Conservation (phyloP, 2,797 vertebrate genomes). For the Loris lydekkerianus region DNA sequence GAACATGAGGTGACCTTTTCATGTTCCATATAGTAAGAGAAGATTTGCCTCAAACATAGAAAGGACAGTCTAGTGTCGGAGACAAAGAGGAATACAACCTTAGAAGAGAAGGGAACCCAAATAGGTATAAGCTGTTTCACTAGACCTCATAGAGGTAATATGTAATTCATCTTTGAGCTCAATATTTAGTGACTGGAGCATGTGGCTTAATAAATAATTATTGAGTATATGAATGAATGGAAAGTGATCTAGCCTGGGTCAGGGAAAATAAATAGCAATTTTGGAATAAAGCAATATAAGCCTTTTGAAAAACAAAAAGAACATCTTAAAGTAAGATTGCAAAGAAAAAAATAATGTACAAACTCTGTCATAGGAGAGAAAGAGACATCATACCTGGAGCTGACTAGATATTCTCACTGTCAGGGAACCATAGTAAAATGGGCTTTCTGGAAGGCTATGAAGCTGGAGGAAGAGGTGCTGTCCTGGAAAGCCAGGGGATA, state of each 20-base stretch:
- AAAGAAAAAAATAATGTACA: not conserved
- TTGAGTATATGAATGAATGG: not conserved
- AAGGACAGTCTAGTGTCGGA: not conserved
- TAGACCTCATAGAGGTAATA: not conserved
- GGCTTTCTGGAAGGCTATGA: not conserved
- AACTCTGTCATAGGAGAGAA: not conserved
- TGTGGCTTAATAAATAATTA: not conserved
- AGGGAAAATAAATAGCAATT: not conserved
- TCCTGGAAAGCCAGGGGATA: not conserved
- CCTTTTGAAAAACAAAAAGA: not conserved
- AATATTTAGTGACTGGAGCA: not conserved
- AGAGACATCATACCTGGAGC: not conserved
- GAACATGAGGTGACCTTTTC: not conserved
- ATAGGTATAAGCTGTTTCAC: not conserved
- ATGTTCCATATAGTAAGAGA: not conserved
- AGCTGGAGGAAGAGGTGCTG: not conserved
- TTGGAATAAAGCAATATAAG: not conserved
- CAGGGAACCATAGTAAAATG: not conserved
- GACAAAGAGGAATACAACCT: not conserved
- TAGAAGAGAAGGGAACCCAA: not conserved
- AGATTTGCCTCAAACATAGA: not conserved
- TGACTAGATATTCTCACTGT: not conserved
- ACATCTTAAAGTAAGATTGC: not conserved
- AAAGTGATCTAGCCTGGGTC: not conserved
- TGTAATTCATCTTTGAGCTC: not conserved